Conservation (phyloP, 1,140 invertebrate species). For the Nixonia krombeini region DNA sequence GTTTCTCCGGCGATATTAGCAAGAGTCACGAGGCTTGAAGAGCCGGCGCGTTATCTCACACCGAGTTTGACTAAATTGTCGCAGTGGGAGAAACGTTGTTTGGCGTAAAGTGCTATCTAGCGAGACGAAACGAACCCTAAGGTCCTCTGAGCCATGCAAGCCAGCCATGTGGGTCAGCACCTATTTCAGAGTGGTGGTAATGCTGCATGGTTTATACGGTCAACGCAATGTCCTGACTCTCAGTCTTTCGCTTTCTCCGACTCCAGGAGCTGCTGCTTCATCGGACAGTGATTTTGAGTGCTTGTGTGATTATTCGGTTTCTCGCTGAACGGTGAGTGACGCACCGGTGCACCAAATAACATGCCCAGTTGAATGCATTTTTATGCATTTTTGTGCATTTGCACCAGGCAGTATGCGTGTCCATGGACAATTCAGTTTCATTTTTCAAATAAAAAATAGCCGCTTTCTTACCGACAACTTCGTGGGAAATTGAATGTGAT, state of each 20-base stretch:
- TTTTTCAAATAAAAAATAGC: too few relatives aligned
- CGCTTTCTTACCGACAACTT: too few relatives aligned
- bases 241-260: slow-evolving; percentile 70
- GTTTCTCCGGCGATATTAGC: too few relatives aligned
- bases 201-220: slow-evolving; percentile 67
- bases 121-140: slow-evolving; percentile 13
- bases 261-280: slow-evolving; percentile 51
- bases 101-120: slow-evolving; percentile 16
- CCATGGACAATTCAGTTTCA: too few relatives aligned
- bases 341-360: too few relatives aligned
- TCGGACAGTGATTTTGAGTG: slow-evolving; percentile 39
- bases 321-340: slow-evolving; percentile 8
- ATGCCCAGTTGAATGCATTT: too few relatives aligned
- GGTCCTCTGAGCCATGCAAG: slow-evolving; percentile 33
- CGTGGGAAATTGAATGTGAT: too few relatives aligned
- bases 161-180: slow-evolving; percentile 42
- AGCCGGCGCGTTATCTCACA: too few relatives aligned
- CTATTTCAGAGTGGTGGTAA: slow-evolving; percentile 55
- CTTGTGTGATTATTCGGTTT: slow-evolving; percentile 34
- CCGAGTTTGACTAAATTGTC: slow-evolving; percentile 26
- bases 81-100: slow-evolving; percentile 6
- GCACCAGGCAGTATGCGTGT: too few relatives aligned
- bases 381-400: too few relatives aligned
- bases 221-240: slow-evolving; percentile 59
- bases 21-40: too few relatives aligned